Percentiles rank a stretch among this genome's conserved stretches.
These are phyloP conservation scores for Sesia bembeciformis DNA, from an alignment of 2,888 invertebrate genomes.

Conservation along the genomic window DNA sequence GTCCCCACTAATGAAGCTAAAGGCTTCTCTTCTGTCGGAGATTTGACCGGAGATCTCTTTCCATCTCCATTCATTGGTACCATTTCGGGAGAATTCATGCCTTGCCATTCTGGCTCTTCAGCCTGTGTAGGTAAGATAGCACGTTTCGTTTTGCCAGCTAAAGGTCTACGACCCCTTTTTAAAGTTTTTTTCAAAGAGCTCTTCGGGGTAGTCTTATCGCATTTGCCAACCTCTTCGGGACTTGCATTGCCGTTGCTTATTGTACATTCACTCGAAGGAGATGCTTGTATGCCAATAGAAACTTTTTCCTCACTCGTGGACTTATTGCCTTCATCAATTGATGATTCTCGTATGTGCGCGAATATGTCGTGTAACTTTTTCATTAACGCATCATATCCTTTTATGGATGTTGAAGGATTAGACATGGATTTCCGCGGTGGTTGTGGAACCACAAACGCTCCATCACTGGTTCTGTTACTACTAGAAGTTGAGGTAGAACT, in stretches of 20 bases:
- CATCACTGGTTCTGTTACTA: constrained; percentile 58
- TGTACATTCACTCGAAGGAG: constrained; percentile 33
- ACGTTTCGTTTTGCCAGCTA: constrained; percentile 57
- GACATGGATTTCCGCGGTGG: constrained; percentile 57
- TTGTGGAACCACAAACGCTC: constrained; percentile 64
- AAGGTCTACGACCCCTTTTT: constrained; percentile 55
- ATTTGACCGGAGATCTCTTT: constrained; percentile 40
- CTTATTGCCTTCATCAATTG: constrained; percentile 38
- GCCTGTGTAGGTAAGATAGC: constrained; percentile 55
- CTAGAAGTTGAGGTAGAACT: constrained; percentile 55
- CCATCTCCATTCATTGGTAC: constrained; percentile 53
- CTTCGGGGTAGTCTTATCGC: constrained; percentile 66
- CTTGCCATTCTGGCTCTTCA: constrained; percentile 60
- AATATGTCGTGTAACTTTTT: constrained; percentile 63
- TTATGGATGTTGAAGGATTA: constrained; percentile 51
- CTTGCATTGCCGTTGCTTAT: constrained; percentile 60
- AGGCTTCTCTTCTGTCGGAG: constrained; percentile 56
- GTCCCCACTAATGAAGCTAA: constrained; percentile 43
- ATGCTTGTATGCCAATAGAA: constrained; percentile 55
- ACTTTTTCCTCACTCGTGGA: constrained; percentile 52
- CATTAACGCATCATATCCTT: constrained; percentile 56
- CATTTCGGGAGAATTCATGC: constrained; percentile 68
- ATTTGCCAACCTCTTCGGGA: constrained; percentile 52
- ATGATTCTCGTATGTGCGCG: constrained; percentile 46
- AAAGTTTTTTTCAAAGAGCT: constrained; percentile 64